Percentiles rank a stretch among this genome's conserved stretches.
Evolutionary conservation across 2,797 vertebrate species (phyloP).

Genomic region (Zalophus californianus): DNA sequence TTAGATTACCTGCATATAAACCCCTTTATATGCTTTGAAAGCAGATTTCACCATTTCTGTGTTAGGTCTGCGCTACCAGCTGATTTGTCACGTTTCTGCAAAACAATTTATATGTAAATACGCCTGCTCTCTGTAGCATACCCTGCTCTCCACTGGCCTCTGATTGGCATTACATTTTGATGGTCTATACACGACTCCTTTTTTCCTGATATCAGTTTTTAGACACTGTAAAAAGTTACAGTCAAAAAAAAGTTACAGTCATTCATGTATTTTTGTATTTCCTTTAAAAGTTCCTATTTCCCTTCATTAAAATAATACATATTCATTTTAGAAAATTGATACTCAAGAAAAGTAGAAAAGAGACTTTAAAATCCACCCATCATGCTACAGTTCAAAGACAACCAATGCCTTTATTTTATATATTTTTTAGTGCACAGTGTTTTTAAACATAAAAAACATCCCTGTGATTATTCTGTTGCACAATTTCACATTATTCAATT

Average conservation of each 20-base stretch:
- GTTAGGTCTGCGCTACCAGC: not conserved
- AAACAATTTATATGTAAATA: slow-evolving; percentile 83
- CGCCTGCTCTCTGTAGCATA: not conserved
- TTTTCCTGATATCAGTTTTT: slow-evolving; percentile 38
- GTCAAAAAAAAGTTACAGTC: not conserved
- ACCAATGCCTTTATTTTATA: not conserved
- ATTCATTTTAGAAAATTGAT: slow-evolving; percentile 54
- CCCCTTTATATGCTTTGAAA: slow-evolving; percentile 32
- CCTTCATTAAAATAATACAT: not conserved
- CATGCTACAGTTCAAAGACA: not conserved
- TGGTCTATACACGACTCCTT: not conserved
- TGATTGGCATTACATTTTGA: slow-evolving; percentile 54
- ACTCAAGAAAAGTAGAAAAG: slow-evolving; percentile 30
- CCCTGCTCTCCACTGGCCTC: not conserved
- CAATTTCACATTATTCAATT: slow-evolving; percentile 35
- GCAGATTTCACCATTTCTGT: slow-evolving; percentile 55
- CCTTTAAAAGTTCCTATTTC: slow-evolving; percentile 16
- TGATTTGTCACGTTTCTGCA: slow-evolving; percentile 56
- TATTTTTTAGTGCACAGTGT: not conserved
- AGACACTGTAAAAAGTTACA: not conserved
- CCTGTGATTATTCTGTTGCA: slow-evolving; percentile 31
- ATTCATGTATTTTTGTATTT: slow-evolving; percentile 26
- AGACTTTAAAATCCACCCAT: not conserved
- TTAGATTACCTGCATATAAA: slow-evolving; percentile 55
- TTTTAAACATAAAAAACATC: slow-evolving; percentile 38